Conservation (phyloP, 2,113 vertebrate species). For the Salvelinus alpinus region DNA sequence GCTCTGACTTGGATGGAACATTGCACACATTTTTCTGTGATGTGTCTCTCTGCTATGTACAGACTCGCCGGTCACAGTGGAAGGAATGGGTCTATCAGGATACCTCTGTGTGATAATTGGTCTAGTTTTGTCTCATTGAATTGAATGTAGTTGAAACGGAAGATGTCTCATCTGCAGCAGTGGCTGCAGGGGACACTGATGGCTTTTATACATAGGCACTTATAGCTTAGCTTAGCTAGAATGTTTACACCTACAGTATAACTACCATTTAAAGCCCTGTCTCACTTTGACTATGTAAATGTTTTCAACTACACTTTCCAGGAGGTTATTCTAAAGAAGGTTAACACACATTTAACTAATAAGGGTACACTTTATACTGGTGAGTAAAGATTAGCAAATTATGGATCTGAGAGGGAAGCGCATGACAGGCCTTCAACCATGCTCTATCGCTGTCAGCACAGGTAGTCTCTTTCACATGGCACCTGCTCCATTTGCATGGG, state of each 20-base stretch:
- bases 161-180: background rate
- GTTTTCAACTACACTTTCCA: background rate
- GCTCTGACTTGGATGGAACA: background rate
- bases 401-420: background rate
- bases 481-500: conserved; percentile 40
- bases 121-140: background rate
- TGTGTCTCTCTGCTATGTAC: conserved; percentile 35
- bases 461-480: conserved; percentile 34
- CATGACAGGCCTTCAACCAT: conserved; percentile 10
- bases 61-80: conserved; percentile 6
- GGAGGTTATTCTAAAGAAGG: background rate
- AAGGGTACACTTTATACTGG: background rate
- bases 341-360: background rate
- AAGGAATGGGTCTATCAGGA: conserved; percentile 4
- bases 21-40: conserved; percentile 17
- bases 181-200: background rate
- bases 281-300: background rate
- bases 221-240: background rate
- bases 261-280: background rate
- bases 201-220: conserved; percentile 9
- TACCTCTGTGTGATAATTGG: background rate
- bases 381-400: conserved; percentile 22
- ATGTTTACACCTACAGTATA: background rate
- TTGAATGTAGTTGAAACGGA: background rate
- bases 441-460: conserved; percentile 9